phyloP scores from a whole-genome alignment of 2,113 vertebrate genomes.

The Nothoprocta perdicaria region DNA sequence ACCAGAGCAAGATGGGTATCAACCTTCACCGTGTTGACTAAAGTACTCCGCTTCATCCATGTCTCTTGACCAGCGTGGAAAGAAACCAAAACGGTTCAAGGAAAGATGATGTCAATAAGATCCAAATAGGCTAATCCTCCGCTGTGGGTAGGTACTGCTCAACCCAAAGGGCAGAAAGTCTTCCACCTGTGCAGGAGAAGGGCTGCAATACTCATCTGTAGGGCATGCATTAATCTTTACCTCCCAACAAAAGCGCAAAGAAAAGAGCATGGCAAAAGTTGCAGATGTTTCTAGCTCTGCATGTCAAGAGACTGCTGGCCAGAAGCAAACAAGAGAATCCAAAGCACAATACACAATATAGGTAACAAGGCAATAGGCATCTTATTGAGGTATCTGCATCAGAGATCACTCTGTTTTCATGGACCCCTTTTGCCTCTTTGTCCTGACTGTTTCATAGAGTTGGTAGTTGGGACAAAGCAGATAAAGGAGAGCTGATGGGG shows the following conservation, averaged over 20 bases:
- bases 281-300: background rate
- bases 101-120: background rate
- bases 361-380: background rate
- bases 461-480: background rate
- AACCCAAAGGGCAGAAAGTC: background rate
- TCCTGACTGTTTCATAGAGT: background rate
- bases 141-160: background rate
- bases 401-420: background rate
- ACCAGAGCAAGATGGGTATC: background rate
- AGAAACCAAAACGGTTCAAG: background rate
- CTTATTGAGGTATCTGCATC: background rate
- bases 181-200: background rate
- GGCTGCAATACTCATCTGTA: background rate
- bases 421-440: background rate
- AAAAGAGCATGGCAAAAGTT: background rate
- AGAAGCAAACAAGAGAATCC: background rate
- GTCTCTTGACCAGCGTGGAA: background rate
- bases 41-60: background rate
- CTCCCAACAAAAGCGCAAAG: background rate
- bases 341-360: background rate
- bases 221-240: background rate
- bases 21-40: background rate
- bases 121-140: background rate
- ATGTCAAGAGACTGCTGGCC: background rate
- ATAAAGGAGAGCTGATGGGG: background rate